Base-by-base conservation (phyloP, 1,140 invertebrate species). In the Planococcus citri region DNA sequence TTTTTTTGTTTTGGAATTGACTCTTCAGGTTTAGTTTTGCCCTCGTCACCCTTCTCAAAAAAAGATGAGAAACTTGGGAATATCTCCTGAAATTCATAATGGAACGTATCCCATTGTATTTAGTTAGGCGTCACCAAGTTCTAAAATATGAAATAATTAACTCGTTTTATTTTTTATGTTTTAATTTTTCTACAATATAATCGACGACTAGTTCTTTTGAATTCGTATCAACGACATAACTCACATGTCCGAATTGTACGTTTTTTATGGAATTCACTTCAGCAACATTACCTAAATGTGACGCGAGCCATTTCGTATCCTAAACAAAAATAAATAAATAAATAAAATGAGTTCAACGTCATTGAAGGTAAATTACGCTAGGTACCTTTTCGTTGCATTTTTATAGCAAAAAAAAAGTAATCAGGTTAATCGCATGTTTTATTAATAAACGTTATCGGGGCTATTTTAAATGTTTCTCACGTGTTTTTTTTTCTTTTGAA, bases 121-220 rank as follows among this genome's bases (percentile, higher is more conserved):
- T n/a, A n/a, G n/a, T n/a, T n/a, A n/a, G n/a, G n/a, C n/a, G n/a
- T n/a, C n/a, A n/a, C 29, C 12, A 6, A 33, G 29, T 33, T 33
- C 29, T 33, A 33, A 33, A 33, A 6, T 33, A 6, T 33, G 2
- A 51, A 51, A 51, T 51, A 17, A 37, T 37, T 37, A 8, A 51
- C 17, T 9, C 41, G 17, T 51, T 51, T 51, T 51, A n/a, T 2
- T 51, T 51, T 51, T 3, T 51, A 24, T 64, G 60, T 64, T 24
- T 64, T 27, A 64, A 27, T 64, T 64, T 64, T 27, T 27, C 22
- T 64, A 64, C 4, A 24, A 64, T 64, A 64, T 64, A 64, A 27
- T 64, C 60, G 24, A 64, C 60, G 25, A 71, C 70, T 6, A 71
- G 51, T 41, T 71, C 70, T 14, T 69, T 71, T n/a, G 58, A 69